Conservation (phyloP, 2,113 vertebrate genomes). For the Neolamprologus hecqui region DNA sequence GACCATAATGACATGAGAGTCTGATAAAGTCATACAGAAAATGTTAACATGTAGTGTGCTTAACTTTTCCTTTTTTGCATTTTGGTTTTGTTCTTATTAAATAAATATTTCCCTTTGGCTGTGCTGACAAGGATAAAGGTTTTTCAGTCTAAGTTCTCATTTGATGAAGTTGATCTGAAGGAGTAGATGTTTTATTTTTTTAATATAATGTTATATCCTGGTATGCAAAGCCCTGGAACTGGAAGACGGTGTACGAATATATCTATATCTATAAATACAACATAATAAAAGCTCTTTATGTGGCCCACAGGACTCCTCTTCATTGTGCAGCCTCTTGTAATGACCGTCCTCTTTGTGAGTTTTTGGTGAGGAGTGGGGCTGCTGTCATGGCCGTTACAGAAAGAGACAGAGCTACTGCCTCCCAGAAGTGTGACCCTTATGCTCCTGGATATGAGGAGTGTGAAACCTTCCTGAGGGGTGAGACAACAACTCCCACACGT, state of each 20-base stretch:
- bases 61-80: background rate
- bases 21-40: background rate
- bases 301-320: slow-evolving; percentile 77
- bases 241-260: accelerated
- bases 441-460: slow-evolving; percentile 78
- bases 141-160: background rate
- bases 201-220: background rate
- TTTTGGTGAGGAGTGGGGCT: slow-evolving; percentile 80
- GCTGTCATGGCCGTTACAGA: slow-evolving; percentile 82
- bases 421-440: slow-evolving; percentile 87
- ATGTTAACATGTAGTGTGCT: background rate
- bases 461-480: slow-evolving; percentile 79
- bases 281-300: background rate
- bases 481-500: background rate
- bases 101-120: background rate
- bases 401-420: slow-evolving; percentile 79
- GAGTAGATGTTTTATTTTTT: background rate
- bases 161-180: background rate
- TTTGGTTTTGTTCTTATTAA: background rate
- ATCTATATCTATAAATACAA: background rate
- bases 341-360: slow-evolving; percentile 78
- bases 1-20: background rate
- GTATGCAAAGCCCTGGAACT: background rate
- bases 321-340: slow-evolving; percentile 90
- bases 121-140: background rate